phyloP scores from a whole-genome alignment of 2,113 vertebrate species.

The Ameiurus melas region DNA sequence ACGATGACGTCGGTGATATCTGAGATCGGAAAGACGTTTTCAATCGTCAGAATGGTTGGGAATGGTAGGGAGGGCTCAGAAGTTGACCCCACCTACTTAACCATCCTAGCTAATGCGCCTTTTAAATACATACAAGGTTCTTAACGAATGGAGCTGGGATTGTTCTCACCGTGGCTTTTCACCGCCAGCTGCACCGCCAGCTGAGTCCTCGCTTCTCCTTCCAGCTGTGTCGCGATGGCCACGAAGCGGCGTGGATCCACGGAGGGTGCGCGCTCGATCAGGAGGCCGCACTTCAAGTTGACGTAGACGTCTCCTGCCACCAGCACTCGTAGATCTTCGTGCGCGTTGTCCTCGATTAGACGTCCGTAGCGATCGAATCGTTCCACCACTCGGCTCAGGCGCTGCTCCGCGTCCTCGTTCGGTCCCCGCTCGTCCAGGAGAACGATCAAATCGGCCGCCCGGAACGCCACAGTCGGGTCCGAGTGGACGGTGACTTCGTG shows the following conservation, averaged over 20 bases:
- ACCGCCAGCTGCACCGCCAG: constrained; percentile 80
- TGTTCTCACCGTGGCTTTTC: constrained; percentile 69
- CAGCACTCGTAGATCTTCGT: constrained; percentile 74
- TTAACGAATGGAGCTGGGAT: not conserved
- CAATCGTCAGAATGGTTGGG: not conserved
- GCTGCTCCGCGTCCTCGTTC: constrained; percentile 40
- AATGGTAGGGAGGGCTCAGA: not conserved
- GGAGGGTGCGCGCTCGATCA: constrained; percentile 67
- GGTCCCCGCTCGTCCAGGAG: constrained; percentile 75
- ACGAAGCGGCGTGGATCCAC: constrained; percentile 76
- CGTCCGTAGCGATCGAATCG: constrained; percentile 74
- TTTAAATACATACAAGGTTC: no score
- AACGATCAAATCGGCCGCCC: constrained; percentile 77
- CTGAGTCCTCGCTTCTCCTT: constrained; percentile 76
- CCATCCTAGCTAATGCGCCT: not conserved
- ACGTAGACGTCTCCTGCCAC: constrained; percentile 78
- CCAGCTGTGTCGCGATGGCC: constrained; percentile 73
- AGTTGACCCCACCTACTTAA: not conserved
- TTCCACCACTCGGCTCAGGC: constrained; percentile 63
- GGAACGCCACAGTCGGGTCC: constrained; percentile 73
- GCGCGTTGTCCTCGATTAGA: constrained; percentile 78
- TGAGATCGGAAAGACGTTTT: constrained; percentile 51
- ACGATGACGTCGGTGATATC: constrained; percentile 84
- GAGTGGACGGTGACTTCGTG: constrained; percentile 74
- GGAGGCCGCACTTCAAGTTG: constrained; percentile 79